Conservation (phyloP, 2,797 vertebrate genomes). For the Discoglossus pictus region DNA sequence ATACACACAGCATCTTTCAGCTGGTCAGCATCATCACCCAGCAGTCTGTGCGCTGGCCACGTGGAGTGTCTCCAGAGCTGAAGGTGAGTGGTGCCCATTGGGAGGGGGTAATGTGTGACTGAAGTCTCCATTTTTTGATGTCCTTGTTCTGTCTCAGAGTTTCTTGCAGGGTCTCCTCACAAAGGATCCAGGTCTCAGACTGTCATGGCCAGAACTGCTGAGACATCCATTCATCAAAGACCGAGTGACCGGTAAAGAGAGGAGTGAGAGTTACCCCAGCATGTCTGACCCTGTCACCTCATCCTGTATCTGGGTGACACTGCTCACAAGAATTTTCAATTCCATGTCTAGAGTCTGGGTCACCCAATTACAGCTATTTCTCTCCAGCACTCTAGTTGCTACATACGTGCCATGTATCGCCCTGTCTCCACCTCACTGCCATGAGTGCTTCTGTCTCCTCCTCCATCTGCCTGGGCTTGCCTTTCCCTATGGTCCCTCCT, state of each 20-base stretch:
- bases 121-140: not conserved
- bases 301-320: no score
- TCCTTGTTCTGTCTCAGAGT: slow-evolving; percentile 72
- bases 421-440: no score
- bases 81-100: slow-evolving; percentile 73
- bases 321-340: no score
- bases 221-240: slow-evolving; percentile 91
- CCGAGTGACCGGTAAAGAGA: slow-evolving; percentile 82
- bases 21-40: slow-evolving; percentile 87
- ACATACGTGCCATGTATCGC: no score
- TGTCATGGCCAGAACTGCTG: slow-evolving; percentile 91
- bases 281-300: not conserved
- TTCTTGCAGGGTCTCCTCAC: slow-evolving; percentile 92
- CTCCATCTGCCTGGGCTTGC: no score
- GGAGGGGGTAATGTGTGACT: not conserved
- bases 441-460: no score
- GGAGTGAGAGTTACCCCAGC: not conserved
- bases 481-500: no score
- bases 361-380: no score
- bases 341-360: no score
- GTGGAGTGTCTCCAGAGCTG: slow-evolving; percentile 79
- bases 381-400: no score
- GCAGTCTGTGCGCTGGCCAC: slow-evolving; percentile 87
- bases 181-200: slow-evolving; percentile 86
- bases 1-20: slow-evolving; percentile 92